Percentiles rank a stretch among this genome's conserved stretches.
Evolutionary conservation across 2,797 vertebrate species (phyloP).

Genomic region (Sebastes taczanowskii): DNA sequence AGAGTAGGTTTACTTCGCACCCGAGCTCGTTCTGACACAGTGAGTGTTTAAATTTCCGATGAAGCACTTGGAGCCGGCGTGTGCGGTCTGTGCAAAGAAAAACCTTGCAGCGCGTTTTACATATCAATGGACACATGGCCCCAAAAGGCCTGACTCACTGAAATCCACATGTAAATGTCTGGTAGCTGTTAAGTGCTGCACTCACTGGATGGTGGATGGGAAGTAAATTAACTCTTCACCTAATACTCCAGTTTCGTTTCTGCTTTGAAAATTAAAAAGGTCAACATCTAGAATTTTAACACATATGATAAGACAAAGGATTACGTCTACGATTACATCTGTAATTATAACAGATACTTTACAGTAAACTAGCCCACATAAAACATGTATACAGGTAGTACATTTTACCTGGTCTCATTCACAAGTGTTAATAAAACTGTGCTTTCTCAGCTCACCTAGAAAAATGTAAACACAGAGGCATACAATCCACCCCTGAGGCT

Average conservation of each 20-base stretch:
- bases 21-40: slow-evolving; percentile 30
- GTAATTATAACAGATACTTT: not conserved
- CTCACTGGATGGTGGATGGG: slow-evolving; percentile 24
- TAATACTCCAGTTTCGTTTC: not conserved
- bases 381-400: not conserved
- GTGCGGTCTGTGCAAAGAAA: slow-evolving; percentile 45
- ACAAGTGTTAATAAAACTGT: not conserved
- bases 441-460: not conserved
- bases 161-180: slow-evolving; percentile 67
- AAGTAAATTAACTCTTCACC: slow-evolving; percentile 25
- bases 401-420: not conserved
- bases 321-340: not conserved
- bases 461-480: not conserved
- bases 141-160: slow-evolving; percentile 49
- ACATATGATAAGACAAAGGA: not conserved
- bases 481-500: not conserved
- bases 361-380: not conserved
- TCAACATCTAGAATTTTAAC: not conserved
- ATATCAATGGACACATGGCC: slow-evolving; percentile 75
- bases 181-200: slow-evolving; percentile 37
- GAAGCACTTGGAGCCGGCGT: slow-evolving; percentile 27
- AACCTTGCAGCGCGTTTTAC: slow-evolving; percentile 67
- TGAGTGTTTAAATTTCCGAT: slow-evolving; percentile 57
- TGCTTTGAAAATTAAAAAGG: slow-evolving; percentile 2
- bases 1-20: not conserved